These are phyloP conservation scores for Alosa alosa DNA, from an alignment of 2,113 vertebrate genomes.

Conservation along the genomic window DNA sequence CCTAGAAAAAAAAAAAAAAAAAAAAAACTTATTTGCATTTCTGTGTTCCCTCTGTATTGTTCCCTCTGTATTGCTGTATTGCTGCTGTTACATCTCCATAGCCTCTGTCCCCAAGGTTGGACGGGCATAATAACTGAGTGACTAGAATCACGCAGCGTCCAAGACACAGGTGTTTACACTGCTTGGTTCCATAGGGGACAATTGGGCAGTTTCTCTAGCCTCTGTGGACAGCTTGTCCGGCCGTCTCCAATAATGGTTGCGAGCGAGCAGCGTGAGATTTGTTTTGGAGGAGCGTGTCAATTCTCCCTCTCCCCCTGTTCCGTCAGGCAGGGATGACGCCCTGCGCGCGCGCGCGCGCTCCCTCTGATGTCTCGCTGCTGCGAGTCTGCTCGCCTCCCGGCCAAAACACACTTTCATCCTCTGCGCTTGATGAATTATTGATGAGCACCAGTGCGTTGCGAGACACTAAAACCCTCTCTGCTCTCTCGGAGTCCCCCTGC, in stretches of 20 bases:
- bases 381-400: slow-evolving; percentile 20
- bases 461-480: slow-evolving; percentile 28
- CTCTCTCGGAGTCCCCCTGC: slow-evolving; percentile 15
- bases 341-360: not conserved
- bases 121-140: not conserved
- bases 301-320: not conserved
- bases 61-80: not conserved
- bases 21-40: not conserved
- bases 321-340: not conserved
- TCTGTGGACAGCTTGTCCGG: not conserved
- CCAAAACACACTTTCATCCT: slow-evolving; percentile 22
- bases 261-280: slow-evolving; percentile 4
- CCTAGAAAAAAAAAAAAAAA: not conserved
- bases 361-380: slow-evolving; percentile 5
- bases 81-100: not conserved
- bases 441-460: slow-evolving; percentile 18
- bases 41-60: not conserved
- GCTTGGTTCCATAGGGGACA: not conserved
- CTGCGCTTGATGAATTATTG: slow-evolving; percentile 37
- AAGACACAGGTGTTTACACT: not conserved
- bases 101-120: not conserved
- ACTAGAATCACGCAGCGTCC: not conserved
- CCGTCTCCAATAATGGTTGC: not conserved
- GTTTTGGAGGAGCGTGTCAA: slow-evolving; percentile 17
- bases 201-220: not conserved